Conservation (phyloP, 2,888 invertebrate species). For the Lobophora halterata region DNA sequence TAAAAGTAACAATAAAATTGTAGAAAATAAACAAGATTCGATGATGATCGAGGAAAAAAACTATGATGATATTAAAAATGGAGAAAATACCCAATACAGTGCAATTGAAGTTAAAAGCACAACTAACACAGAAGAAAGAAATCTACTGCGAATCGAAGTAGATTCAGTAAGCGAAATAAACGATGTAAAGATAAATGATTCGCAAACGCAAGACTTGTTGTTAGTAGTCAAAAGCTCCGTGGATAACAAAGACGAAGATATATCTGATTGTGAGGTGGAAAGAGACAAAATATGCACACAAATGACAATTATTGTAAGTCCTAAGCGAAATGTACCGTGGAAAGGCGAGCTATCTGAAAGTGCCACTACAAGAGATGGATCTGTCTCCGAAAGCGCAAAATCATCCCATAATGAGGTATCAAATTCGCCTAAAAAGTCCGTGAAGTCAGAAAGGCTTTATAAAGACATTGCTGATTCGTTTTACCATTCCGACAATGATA, state of each 20-base stretch:
- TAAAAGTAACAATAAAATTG: constrained; percentile 1
- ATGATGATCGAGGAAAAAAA: too few relatives aligned
- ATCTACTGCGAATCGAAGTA: constrained; percentile 49
- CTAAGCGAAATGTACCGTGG: constrained; percentile 30
- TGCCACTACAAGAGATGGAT: neutral
- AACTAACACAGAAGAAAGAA: constrained; percentile 25
- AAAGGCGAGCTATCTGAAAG: neutral
- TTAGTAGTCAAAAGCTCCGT: constrained; percentile 51
- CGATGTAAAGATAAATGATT: constrained; percentile 34
- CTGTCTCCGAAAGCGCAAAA: constrained; percentile 1
- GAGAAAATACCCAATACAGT: neutral
- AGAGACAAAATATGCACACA: constrained; percentile 34
- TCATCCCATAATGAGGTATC: constrained; percentile 1
- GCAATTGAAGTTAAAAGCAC: neutral
- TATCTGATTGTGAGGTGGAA: constrained; percentile 23
- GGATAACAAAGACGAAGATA: constrained; percentile 25
- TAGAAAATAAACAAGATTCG: neutral
- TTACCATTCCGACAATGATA: constrained; percentile 38
- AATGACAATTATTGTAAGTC: constrained; percentile 56
- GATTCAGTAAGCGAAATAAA: constrained; percentile 42
- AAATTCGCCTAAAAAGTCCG: neutral
- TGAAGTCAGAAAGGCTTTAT: constrained; percentile 7
- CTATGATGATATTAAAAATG: too few relatives aligned
- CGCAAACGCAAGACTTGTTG: constrained; percentile 37
- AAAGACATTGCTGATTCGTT: constrained; percentile 46